phyloP scores from a whole-genome alignment of 2,113 vertebrate species.

The Tiliqua scincoides region DNA sequence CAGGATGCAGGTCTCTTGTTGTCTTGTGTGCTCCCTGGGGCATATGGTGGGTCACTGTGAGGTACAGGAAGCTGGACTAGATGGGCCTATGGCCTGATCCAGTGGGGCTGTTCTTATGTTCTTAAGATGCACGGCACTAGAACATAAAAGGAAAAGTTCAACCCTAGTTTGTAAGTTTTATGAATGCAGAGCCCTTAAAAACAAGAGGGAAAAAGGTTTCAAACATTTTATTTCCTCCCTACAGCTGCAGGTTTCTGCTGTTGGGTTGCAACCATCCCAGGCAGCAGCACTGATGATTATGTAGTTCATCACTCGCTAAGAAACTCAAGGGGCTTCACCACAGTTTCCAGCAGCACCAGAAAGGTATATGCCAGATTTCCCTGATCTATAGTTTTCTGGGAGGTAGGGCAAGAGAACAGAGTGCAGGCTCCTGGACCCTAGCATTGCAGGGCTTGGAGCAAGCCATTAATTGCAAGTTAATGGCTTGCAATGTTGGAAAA shows the following conservation, averaged over 20 bases:
- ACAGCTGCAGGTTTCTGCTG: not conserved
- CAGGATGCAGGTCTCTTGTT: no score
- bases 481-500: conserved; percentile 7
- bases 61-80: no score
- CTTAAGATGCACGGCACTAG: no score
- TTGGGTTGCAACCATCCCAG: not conserved
- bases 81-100: no score
- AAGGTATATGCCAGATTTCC: not conserved
- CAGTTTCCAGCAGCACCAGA: fast-evolving
- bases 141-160: not conserved
- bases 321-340: not conserved
- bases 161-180: not conserved
- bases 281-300: no score
- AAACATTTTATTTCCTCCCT: not conserved
- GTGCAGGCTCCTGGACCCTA: not conserved
- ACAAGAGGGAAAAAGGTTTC: not conserved
- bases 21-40: no score
- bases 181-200: not conserved
- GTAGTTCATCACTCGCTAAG: not conserved
- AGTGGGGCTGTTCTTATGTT: no score
- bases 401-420: not conserved
- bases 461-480: conserved; percentile 1
- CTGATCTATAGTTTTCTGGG: not conserved
- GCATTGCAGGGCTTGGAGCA: not conserved
- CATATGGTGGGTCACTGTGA: no score